Conservation (phyloP, 2,797 vertebrate species). For the Notamacropus eugenii region DNA sequence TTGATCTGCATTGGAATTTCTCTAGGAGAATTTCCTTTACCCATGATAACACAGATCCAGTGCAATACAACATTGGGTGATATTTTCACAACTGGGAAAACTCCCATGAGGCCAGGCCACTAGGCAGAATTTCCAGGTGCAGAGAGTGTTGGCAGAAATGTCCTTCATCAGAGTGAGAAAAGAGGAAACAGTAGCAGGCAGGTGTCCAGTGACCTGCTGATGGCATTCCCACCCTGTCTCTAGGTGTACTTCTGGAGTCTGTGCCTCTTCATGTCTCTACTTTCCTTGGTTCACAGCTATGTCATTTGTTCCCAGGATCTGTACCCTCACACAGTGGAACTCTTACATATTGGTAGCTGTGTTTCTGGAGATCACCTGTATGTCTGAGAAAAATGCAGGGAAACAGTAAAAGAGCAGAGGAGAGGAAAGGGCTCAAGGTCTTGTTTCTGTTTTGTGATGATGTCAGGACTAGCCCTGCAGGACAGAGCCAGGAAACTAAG, state of each 20-base stretch:
- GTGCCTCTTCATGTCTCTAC: background rate
- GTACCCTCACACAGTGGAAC: background rate
- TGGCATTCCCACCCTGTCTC: background rate
- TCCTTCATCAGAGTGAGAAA: background rate
- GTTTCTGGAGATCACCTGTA: background rate
- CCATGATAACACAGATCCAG: background rate
- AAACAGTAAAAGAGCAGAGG: background rate
- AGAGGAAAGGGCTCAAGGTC: background rate
- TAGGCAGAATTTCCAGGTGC: background rate
- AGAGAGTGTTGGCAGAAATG: background rate
- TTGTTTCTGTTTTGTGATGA: background rate
- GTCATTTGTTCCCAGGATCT: background rate
- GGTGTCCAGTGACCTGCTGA: no score
- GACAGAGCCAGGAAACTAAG: background rate
- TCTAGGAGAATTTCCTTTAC: background rate
- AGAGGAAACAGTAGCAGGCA: background rate
- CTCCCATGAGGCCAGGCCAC: background rate
- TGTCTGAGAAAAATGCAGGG: background rate
- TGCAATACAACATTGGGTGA: background rate
- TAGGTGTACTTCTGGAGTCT: background rate
- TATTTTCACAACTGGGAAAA: background rate
- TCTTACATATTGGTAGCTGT: background rate
- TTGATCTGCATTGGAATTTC: background rate
- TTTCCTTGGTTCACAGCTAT: background rate
- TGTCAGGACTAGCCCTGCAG: no score